Conservation (phyloP, 1,140 invertebrate genomes). For the Druon quercuslanigerum region DNA sequence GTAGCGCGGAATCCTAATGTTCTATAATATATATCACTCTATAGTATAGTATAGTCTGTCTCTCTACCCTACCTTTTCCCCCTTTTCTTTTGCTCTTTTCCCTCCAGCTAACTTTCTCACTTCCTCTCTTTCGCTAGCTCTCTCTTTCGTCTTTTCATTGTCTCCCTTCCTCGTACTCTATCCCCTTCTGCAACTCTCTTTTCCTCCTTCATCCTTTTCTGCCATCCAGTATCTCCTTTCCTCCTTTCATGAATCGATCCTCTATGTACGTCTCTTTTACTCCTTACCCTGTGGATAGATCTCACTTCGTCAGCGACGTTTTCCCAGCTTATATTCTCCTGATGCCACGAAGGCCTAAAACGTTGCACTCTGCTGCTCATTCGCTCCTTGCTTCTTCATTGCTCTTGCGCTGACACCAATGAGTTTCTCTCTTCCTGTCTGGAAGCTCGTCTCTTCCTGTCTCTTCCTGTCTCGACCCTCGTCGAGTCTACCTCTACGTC, state of each 20-base stretch:
- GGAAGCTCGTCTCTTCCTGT: slow-evolving; percentile 22
- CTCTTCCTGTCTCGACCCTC: slow-evolving; percentile 20
- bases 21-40: background rate
- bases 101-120: slow-evolving; percentile 20
- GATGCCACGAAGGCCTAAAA: slow-evolving; percentile 69
- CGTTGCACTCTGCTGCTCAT: slow-evolving; percentile 73
- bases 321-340: slow-evolving; percentile 67
- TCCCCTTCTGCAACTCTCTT: slow-evolving; percentile 35
- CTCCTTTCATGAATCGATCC: background rate
- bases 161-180: slow-evolving; percentile 29
- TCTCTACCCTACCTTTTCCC: background rate
- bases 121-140: slow-evolving; percentile 17
- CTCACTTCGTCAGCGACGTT: slow-evolving; percentile 54
- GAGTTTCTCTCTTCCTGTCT: slow-evolving; percentile 46
- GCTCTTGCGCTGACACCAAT: slow-evolving; percentile 52
- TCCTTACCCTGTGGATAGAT: slow-evolving; percentile 44
- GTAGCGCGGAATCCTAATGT: background rate
- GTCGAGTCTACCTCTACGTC: slow-evolving; percentile 26
- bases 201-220: slow-evolving; percentile 46
- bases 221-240: background rate
- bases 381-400: slow-evolving; percentile 59
- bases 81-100: background rate
- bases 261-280: slow-evolving; percentile 38
- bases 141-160: slow-evolving; percentile 12
- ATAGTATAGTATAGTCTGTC: background rate